Evolutionary conservation across 2,888 invertebrate species (phyloP).

Genomic region (Aporophyla lueneburgensis): DNA sequence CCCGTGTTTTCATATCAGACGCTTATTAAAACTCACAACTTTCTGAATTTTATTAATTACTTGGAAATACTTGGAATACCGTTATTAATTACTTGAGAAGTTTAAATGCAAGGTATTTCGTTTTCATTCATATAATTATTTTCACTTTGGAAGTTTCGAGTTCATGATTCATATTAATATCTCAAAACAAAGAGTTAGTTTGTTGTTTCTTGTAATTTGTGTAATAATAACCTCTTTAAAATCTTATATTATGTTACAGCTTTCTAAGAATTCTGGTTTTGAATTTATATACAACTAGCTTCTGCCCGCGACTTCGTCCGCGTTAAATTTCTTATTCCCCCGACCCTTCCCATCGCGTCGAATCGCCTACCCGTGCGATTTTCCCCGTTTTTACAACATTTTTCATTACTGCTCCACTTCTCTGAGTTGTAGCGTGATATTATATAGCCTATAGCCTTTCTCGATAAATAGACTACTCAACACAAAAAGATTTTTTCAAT

Average conservation of each 20-base stretch:
- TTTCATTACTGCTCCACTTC: no score
- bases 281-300: constrained; percentile 11
- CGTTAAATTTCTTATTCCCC: no score
- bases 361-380: no score
- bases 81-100: constrained; percentile 60
- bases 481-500: no score
- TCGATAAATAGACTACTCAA: no score
- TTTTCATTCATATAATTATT: constrained; percentile 55
- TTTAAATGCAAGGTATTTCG: constrained; percentile 61
- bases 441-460: no score
- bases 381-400: no score
- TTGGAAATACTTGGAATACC: constrained; percentile 66
- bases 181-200: constrained; percentile 49
- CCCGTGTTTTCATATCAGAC: constrained; percentile 80
- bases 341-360: no score
- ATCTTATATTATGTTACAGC: constrained; percentile 13
- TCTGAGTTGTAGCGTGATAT: no score
- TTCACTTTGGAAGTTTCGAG: constrained; percentile 43
- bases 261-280: constrained; percentile 5
- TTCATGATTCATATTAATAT: constrained; percentile 57
- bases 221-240: constrained; percentile 40
- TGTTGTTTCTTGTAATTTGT: constrained; percentile 39
- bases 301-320: no score
- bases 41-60: constrained; percentile 77
- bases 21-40: constrained; percentile 82